Evolutionary conservation across 2,113 vertebrate genomes (phyloP), one percentile per base, ranked within the genome.

Genomic region (Speoplatyrhinus poulsoni): DNA sequence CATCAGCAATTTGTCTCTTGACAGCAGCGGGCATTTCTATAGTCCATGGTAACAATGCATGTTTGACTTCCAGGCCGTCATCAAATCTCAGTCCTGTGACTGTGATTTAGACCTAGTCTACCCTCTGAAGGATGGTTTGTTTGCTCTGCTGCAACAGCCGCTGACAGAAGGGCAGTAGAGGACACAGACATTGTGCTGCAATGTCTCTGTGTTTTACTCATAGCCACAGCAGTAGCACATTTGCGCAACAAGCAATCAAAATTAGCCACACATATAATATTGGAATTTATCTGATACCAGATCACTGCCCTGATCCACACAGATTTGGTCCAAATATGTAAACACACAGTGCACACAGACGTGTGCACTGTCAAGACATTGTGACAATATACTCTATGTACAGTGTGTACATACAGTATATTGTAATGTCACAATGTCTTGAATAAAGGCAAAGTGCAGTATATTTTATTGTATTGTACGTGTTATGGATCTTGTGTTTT

Each of bases 21-120:
- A 67, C 68, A 73, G 75, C n/a, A 73, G 67, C 69, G 66, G 66
- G 67, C 77, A 77, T 87, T 84, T 83, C 65, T 79, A 65, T 72
- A 65, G 64, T 75, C 57, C 79, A 73, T 67, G 68, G 76, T 12
- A 49, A 53, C 48, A 49, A 33, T 49, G 7, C 16, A 17, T 19
- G 55, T 26, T 33, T 46, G 66, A 48, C 46, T 60, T 41, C 47
- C 36, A 76, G 62, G 69, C 80, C 75, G 75, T 76, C 72, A 71
- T 72, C 60, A 16, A 46, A 75, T 32, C 68, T 75, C 19, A 67
- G 53, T 56, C 65, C 48, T 49, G 33, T 19, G 26, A 79, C 63
- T 65, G 52, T 53, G 54, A 69, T 82, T 87, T 62, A 73, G 61
- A 67, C 67, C 49, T 79, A 85, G 74, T 68, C 69, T 76, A 58